These are phyloP conservation scores for Sinopyrophorus schimmeli DNA, from an alignment of 2,888 invertebrate species.

Conservation along the genomic window DNA sequence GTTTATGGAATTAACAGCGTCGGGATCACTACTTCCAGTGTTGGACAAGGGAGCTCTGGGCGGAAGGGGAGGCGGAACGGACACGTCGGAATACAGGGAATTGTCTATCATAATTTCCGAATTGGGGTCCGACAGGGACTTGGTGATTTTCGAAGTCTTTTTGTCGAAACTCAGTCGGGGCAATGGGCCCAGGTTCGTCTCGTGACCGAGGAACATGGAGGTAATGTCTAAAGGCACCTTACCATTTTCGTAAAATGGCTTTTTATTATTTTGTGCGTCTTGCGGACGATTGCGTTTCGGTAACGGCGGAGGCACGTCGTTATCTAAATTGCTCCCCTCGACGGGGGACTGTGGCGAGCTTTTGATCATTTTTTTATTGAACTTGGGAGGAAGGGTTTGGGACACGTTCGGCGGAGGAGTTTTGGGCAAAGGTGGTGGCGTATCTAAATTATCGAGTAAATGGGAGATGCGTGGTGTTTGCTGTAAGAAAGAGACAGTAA, in stretches of 20 bases:
- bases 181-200: slow-evolving; percentile 39
- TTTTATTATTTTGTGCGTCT: slow-evolving; percentile 33
- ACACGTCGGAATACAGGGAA: slow-evolving; percentile 40
- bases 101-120: slow-evolving; percentile 44
- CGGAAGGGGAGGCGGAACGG: slow-evolving; percentile 62
- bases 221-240: slow-evolving; percentile 41
- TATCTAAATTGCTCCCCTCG: slow-evolving; percentile 34
- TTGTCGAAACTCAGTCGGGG: slow-evolving; percentile 16
- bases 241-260: slow-evolving; percentile 42
- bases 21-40: slow-evolving; percentile 52
- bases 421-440: slow-evolving; percentile 41
- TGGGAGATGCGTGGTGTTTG: slow-evolving; percentile 45
- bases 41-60: slow-evolving; percentile 58
- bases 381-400: slow-evolving; percentile 38
- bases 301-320: slow-evolving; percentile 58
- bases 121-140: slow-evolving; percentile 41
- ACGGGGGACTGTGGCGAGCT: slow-evolving; percentile 20
- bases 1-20: slow-evolving; percentile 64
- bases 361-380: slow-evolving; percentile 31
- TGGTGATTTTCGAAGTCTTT: slow-evolving; percentile 19
- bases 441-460: slow-evolving; percentile 40
- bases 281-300: slow-evolving; percentile 57
- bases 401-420: slow-evolving; percentile 39
- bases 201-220: slow-evolving; percentile 41
- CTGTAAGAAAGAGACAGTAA: slow-evolving; percentile 54